phyloP scores from a whole-genome alignment of 2,888 invertebrate species.

The Polydrusus pterygomalis region DNA sequence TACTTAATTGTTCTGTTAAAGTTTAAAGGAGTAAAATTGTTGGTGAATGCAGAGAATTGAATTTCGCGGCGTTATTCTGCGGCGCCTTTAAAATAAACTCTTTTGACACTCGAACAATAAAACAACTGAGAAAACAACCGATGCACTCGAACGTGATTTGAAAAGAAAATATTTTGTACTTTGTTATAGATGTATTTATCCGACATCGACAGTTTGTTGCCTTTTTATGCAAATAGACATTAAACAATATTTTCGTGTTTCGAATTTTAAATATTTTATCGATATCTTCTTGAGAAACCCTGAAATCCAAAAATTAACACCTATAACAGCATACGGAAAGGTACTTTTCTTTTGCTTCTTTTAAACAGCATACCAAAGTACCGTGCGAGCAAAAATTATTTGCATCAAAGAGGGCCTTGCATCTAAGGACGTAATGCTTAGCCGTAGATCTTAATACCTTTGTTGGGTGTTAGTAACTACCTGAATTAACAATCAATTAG shows the following conservation, averaged over 20 bases:
- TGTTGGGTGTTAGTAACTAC: too few relatives aligned
- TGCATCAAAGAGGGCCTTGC: too few relatives aligned
- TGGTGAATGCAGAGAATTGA: neutral
- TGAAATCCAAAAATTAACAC: too few relatives aligned
- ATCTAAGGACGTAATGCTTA: too few relatives aligned
- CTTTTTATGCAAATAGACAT: neutral
- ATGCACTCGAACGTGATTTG: conserved; percentile 12
- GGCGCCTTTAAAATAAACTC: conserved; percentile 3
- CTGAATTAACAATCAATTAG: too few relatives aligned
- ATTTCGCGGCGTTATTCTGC: neutral
- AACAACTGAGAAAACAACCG: neutral
- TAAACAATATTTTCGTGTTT: conserved; percentile 9
- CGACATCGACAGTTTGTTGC: neutral
- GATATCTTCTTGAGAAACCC: neutral
- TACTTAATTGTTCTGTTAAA: too few relatives aligned
- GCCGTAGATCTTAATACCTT: too few relatives aligned
- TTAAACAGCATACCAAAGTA: too few relatives aligned
- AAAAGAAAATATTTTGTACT: neutral
- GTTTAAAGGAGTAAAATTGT: too few relatives aligned
- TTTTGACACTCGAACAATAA: conserved; percentile 1
- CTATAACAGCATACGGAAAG: too few relatives aligned
- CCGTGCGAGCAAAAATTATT: too few relatives aligned
- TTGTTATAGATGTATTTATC: conserved; percentile 5
- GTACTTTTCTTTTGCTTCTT: too few relatives aligned
- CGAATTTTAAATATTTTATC: neutral